Evolutionary conservation across 2,888 invertebrate species (phyloP), one percentile per base, ranked within the genome.

Genomic region (Amphipoea lucens): DNA sequence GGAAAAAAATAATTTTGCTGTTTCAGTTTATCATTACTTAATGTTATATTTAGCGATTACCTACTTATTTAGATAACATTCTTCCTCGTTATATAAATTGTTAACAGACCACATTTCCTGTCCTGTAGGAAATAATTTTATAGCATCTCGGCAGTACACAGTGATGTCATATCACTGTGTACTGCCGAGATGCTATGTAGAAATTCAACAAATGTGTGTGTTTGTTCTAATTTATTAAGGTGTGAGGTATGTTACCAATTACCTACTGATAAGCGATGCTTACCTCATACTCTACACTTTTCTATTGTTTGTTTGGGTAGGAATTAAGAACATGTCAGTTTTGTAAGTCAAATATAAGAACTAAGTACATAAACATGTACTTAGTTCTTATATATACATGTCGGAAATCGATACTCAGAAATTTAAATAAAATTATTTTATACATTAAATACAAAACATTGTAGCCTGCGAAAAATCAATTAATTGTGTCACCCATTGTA

Each of bases 81-180:
- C 45, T 81, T 81, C 76, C 81, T 76, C n/a, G 70, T 71, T 71
- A 48, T 67, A 67, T 70, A 54, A 66, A 78, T 76, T 36, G 65
- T 54, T 70, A 79, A 57, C 63, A 12, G 48, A 23, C 48, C 81
- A 62, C 14, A 86, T 85, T 88, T 90, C 89, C 88, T 91, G 88
- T 84, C 90, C 89, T 86, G 84, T 87, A 89, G 91, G 92, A 92
- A 90, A 90, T 84, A 77, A 86, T 83, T 76, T 86, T 74, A 77
- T 62, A 72, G 79, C 57, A 92, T 94, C n/a, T n/a, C n/a, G n/a
- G n/a, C n/a, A n/a, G n/a, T n/a, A n/a, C n/a, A n/a, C n/a, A n/a
- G n/a, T n/a, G n/a, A n/a, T n/a, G n/a, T n/a, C 94, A 94, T 93
- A 93, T 94, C 94, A 94, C 83, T 57, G 7, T 71, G 67, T 88